Conservation (phyloP, 2,113 vertebrate genomes). For the Dipodomys ordii region DNA sequence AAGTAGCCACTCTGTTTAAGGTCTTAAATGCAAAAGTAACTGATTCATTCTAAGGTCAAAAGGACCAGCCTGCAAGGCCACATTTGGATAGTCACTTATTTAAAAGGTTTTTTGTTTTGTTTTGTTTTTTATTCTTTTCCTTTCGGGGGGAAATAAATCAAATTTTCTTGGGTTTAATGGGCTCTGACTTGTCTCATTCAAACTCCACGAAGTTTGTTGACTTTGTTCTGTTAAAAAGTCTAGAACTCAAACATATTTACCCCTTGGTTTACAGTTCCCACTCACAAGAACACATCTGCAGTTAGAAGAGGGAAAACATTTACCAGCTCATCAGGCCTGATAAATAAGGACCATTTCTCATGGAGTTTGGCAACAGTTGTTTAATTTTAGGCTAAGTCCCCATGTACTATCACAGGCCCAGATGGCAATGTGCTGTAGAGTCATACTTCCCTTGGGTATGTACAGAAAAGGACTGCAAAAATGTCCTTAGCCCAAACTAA, state of each 20-base stretch:
- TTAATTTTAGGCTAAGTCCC: conserved; percentile 41
- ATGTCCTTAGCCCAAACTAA: neutral
- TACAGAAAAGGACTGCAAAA: conserved; percentile 1
- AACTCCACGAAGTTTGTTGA: conserved; percentile 63
- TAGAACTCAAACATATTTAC: conserved; percentile 69
- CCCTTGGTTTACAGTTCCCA: conserved; percentile 63
- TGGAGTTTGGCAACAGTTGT: conserved; percentile 68
- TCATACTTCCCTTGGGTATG: neutral
- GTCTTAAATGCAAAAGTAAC: conserved; percentile 66
- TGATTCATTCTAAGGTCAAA: conserved; percentile 75
- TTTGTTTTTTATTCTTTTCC: conserved; percentile 12
- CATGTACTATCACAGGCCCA: neutral
- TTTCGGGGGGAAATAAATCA: conserved; percentile 68
- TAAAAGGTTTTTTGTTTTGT: conserved; percentile 26
- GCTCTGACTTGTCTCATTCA: conserved; percentile 69
- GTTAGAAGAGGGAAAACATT: conserved; percentile 71
- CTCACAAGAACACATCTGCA: conserved; percentile 61
- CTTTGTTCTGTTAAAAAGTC: conserved; percentile 66
- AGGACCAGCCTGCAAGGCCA: conserved; percentile 16
- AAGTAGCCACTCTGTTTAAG: conserved; percentile 40
- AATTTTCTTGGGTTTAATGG: conserved; percentile 70
- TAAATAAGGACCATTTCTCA: conserved; percentile 67
- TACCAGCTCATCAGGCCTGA: conserved; percentile 69
- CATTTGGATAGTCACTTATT: conserved; percentile 56
- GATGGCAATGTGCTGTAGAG: neutral